Percentiles rank a stretch among this genome's conserved stretches.
Evolutionary conservation across 2,888 invertebrate species (phyloP).

Genomic region (Chouioia cunea): DNA sequence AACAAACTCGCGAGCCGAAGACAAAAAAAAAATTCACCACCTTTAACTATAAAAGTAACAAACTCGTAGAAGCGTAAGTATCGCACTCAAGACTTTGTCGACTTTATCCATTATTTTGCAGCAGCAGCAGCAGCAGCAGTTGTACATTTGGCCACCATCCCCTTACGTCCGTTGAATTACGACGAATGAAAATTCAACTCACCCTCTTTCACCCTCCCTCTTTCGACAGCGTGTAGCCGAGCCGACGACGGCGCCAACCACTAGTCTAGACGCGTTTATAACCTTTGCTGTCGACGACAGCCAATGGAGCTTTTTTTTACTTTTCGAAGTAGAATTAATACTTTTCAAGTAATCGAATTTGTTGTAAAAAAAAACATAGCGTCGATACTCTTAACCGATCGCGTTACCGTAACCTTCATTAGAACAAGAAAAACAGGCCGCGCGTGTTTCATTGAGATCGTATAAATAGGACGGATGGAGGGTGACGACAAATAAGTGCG

Average conservation of each 20-base stretch:
- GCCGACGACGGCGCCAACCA: constrained; percentile 25
- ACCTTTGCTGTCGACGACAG: constrained; percentile 6
- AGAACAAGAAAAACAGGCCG: not conserved
- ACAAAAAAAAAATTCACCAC: too few species aligned
- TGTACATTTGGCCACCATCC: too few species aligned
- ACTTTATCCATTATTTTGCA: constrained; percentile 37
- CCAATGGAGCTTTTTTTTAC: not conserved
- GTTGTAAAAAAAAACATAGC: not conserved
- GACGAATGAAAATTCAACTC: constrained; percentile 36
- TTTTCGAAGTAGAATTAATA: too few species aligned
- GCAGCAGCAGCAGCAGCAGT: too few species aligned
- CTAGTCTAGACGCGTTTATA: constrained; percentile 42
- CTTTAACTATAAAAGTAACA: too few species aligned
- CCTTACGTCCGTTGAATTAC: not conserved
- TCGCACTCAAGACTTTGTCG: too few species aligned
- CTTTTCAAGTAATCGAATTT: constrained; percentile 1
- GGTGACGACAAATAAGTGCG: not conserved
- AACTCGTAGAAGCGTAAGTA: too few species aligned
- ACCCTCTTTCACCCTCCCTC: not conserved
- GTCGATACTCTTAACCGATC: not conserved
- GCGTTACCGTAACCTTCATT: too few species aligned
- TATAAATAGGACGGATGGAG: constrained; percentile 20
- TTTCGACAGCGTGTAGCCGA: constrained; percentile 11
- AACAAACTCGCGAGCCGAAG: too few species aligned
- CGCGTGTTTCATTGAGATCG: constrained; percentile 7